Base-by-base conservation (phyloP, 2,888 invertebrate genomes). In the Drosophila meridionalis region DNA sequence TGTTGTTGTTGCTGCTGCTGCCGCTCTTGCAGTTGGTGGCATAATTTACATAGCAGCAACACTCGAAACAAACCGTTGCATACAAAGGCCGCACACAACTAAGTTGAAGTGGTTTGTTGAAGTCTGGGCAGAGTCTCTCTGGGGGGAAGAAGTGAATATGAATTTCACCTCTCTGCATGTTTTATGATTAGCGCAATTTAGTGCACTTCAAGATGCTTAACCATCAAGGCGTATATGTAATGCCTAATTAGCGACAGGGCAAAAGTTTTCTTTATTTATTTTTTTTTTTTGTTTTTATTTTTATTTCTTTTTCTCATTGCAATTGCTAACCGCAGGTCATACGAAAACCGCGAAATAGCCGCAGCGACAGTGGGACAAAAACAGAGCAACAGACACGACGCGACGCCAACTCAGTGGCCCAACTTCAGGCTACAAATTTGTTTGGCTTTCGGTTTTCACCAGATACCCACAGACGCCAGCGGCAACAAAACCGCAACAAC, bases 151-250 rank as follows among this genome's bases (percentile, higher is more conserved):
- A 20, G 20, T 20, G 20, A 20, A 20, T 20, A 20, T 20, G 20
- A 20, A 20, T 20, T 20, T 20, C 20, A 20, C 20, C 20, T 8
- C 7, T 42, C 20, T 61, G 69, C 72, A 69, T 78, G 69, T 72
- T 70, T 74, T 81, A 81, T 83, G 82, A 83, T 83, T 86, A 86
- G 76, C 73, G 69, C 87, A 78, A 86, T 86, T 87, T 83, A 82
- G 87, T 78, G 82, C 65, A 70, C 80, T 86, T 82, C 58, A 80
- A 83, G 75, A 82, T 76, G 76, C 80, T 60, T 77, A 69, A 57
- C 68, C 78, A 64, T 40, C 20, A 20, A 20, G 68, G 57, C 81
- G 60, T 57, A 76, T 73, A 78, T 80, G 82, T 83, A 78, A 87
- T 83, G 87, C 87, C 83, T 84, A 84, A 84, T 84, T 84, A 84